A percentile compares a stretch with the other conserved stretches of the same genome.
These are phyloP conservation scores for Vicugna pacos DNA, from an alignment of 2,113 vertebrate species.

Conservation along the genomic window DNA sequence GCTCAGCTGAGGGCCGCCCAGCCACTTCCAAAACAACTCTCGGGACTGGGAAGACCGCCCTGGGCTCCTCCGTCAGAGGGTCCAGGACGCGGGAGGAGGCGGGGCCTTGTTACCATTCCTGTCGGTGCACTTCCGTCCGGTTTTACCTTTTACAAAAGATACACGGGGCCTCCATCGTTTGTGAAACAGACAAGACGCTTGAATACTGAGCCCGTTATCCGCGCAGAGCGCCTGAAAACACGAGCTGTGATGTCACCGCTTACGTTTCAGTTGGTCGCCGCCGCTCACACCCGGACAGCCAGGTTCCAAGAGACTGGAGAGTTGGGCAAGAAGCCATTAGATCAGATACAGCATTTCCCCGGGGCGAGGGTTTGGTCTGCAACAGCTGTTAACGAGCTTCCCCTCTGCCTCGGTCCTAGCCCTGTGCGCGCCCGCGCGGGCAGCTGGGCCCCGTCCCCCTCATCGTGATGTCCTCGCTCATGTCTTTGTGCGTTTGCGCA, in stretches of 20 bases:
- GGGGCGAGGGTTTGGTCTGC: neutral
- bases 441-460: rapidly evolving
- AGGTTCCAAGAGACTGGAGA: too few species aligned
- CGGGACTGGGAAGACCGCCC: neutral
- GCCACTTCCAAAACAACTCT: neutral
- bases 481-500: rapidly evolving
- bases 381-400: neutral
- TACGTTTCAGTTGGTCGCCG: too few species aligned
- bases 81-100: neutral
- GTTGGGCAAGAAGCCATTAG: rapidly evolving
- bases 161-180: rapidly evolving
- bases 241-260: rapidly evolving
- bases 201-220: neutral
- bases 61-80: too few species aligned
- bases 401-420: neutral
- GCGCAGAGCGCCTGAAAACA: rapidly evolving
- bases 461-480: neutral
- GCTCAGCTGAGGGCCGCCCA: rapidly evolving
- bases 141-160: neutral
- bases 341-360: neutral
- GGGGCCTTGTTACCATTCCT: too few species aligned
- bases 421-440: too few species aligned
- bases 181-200: neutral
- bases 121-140: neutral
- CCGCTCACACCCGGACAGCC: neutral